Conservation (phyloP, 2,797 vertebrate species). For the Rhabdophis nuchalis region DNA sequence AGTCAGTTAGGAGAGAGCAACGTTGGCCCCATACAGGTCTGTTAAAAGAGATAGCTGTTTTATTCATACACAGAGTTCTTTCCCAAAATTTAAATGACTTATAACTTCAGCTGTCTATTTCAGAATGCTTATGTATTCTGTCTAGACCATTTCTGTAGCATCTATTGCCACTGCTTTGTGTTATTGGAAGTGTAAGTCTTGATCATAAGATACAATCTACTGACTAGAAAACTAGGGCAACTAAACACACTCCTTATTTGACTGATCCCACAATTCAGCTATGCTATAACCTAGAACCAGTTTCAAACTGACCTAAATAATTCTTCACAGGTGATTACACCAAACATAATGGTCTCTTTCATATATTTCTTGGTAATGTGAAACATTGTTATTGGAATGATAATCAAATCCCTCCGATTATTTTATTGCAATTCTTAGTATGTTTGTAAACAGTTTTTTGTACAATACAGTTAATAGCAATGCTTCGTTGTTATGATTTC, state of each 20-base stretch:
- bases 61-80: not conserved
- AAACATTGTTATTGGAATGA: not conserved
- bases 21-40: not conserved
- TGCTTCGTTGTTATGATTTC: not conserved
- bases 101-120: not conserved
- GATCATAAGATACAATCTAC: not conserved
- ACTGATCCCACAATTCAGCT: not conserved
- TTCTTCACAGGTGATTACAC: not conserved
- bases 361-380: not conserved
- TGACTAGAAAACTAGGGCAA: not conserved
- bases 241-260: not conserved
- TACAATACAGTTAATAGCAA: not conserved
- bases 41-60: not conserved
- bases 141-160: not conserved
- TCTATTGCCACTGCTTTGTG: not conserved
- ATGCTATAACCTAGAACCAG: not conserved
- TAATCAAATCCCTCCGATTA: not conserved
- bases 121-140: not conserved
- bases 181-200: not conserved
- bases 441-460: not conserved
- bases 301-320: not conserved
- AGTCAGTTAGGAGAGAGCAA: not conserved
- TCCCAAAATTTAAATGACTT: not conserved
- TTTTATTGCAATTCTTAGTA: not conserved
- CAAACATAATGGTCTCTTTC: not conserved